Evolutionary conservation across 2,888 invertebrate genomes (phyloP).

Genomic region (Nephrocerus scutellatus): DNA sequence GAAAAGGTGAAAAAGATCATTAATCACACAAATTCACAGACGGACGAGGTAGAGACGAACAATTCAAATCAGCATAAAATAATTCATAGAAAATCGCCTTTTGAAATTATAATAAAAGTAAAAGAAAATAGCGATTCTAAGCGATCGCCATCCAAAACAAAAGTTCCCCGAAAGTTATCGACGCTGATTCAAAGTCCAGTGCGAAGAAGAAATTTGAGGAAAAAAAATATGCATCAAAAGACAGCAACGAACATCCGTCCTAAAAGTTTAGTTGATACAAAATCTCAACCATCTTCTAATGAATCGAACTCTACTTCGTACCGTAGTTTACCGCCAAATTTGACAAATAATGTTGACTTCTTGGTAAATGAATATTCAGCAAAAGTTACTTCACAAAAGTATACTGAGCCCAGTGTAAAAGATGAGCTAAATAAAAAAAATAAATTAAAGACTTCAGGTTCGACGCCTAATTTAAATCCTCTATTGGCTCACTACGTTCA

Average conservation of each 20-base stretch:
- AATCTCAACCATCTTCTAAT: constrained; percentile 2
- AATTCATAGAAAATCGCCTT: constrained; percentile 19
- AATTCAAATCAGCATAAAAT: neutral
- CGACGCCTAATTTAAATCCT: constrained; percentile 34
- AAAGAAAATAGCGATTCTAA: constrained; percentile 27
- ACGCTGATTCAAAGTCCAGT: constrained; percentile 22
- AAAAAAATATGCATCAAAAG: constrained; percentile 11
- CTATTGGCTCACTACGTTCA: constrained; percentile 48
- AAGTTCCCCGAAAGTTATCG: constrained; percentile 26
- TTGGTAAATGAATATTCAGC: constrained; percentile 6
- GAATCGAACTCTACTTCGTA: constrained; percentile 20
- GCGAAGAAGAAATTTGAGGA: constrained; percentile 8
- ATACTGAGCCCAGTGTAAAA: too few relatives aligned
- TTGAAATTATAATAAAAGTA: constrained; percentile 40
- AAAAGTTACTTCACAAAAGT: neutral
- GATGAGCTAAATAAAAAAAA: constrained; percentile 1
- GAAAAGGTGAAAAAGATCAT: constrained; percentile 6
- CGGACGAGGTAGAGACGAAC: constrained; percentile 10
- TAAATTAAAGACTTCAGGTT: neutral
- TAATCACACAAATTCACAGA: neutral
- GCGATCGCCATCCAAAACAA: constrained; percentile 18
- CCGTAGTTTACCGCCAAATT: constrained; percentile 15
- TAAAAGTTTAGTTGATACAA: neutral
- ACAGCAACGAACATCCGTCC: neutral
- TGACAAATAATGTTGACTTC: constrained; percentile 13